These are phyloP conservation scores for Manis crassicaudata DNA, from an alignment of 2,797 vertebrate species.

Conservation along the genomic window DNA sequence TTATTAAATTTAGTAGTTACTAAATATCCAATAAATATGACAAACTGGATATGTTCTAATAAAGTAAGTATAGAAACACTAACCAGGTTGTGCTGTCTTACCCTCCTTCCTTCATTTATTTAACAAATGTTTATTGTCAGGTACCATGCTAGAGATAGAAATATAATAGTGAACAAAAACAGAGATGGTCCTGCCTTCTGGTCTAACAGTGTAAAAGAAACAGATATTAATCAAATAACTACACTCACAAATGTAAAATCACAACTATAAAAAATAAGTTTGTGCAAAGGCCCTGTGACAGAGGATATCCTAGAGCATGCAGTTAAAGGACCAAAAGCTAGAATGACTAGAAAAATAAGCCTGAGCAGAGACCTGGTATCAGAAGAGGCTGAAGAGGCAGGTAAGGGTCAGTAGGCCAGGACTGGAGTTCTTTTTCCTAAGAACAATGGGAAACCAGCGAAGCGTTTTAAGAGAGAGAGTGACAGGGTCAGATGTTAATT, in stretches of 20 bases:
- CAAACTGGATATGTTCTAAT: not conserved
- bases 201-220: not conserved
- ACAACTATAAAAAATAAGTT: not conserved
- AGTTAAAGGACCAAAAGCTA: not conserved
- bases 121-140: not conserved
- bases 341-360: not conserved
- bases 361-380: not conserved
- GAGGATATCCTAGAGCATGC: not conserved
- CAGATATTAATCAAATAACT: conserved; percentile 5
- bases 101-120: not conserved
- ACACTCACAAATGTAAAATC: not conserved
- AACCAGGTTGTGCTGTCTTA: not conserved
- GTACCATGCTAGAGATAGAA: not conserved
- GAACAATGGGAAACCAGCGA: not conserved
- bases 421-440: not conserved
- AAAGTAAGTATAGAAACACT: not conserved
- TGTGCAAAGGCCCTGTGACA: not conserved
- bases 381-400: not conserved
- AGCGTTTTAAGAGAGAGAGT: not conserved
- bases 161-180: conserved; percentile 17
- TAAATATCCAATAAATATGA: not conserved
- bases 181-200: not conserved
- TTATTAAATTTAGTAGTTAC: conserved; percentile 2
- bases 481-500: not conserved
- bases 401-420: not conserved